A percentile compares a stretch with the other conserved stretches of the same genome.
phyloP scores from a whole-genome alignment of 2,113 vertebrate genomes.

The Epinephelus cyanopodus region DNA sequence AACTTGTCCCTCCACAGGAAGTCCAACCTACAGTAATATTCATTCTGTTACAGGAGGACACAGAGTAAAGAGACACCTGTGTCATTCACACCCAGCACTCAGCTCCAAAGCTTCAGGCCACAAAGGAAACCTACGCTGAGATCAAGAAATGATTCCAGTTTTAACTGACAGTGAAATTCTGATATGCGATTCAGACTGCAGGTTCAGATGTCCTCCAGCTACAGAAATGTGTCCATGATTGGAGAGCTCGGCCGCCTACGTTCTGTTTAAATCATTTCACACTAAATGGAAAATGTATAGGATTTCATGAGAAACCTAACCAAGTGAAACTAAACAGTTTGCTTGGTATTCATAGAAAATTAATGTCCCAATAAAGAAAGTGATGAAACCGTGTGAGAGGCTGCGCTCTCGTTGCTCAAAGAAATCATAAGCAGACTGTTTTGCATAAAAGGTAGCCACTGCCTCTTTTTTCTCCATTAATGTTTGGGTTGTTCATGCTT shows the following conservation, averaged over 20 bases:
- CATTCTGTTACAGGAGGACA: slow-evolving; percentile 99
- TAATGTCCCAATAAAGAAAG: slow-evolving; percentile 30
- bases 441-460: slow-evolving; percentile 69
- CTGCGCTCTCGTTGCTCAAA: slow-evolving; percentile 43
- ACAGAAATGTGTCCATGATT: neutral
- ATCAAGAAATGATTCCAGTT: neutral
- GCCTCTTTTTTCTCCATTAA: slow-evolving; percentile 11
- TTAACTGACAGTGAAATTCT: neutral
- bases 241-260: neutral
- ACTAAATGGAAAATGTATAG: neutral
- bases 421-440: slow-evolving; percentile 51
- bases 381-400: slow-evolving; percentile 25
- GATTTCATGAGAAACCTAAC: slow-evolving; percentile 20
- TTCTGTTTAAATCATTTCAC: slow-evolving; percentile 7
- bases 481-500: slow-evolving; percentile 64
- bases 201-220: neutral
- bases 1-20: slow-evolving; percentile 99
- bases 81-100: slow-evolving; percentile 65
- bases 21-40: slow-evolving; percentile 99
- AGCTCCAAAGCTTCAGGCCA: slow-evolving; percentile 58
- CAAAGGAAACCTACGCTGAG: slow-evolving; percentile 16
- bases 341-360: slow-evolving; percentile 62
- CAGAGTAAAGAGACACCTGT: slow-evolving; percentile 90
- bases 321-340: slow-evolving; percentile 31
- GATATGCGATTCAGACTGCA: neutral